These are phyloP conservation scores for Neoitamus cyanurus DNA, from an alignment of 2,888 invertebrate species.

Conservation along the genomic window DNA sequence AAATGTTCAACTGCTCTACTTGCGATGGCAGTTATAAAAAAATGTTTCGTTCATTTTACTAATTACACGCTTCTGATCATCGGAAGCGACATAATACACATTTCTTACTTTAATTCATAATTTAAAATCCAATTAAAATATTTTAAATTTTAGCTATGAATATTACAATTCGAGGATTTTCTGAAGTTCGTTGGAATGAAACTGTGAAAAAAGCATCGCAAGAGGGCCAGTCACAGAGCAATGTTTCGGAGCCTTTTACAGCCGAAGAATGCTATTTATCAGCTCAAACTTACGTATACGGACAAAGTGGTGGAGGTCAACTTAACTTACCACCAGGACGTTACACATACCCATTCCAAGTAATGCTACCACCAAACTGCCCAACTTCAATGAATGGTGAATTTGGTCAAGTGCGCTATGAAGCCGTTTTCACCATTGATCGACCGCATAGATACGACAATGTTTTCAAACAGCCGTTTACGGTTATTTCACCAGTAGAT, in stretches of 20 bases:
- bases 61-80: too few species aligned
- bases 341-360: conserved; percentile 81
- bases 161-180: conserved; percentile 62
- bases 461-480: conserved; percentile 81
- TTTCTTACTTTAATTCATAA: too few species aligned
- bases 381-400: conserved; percentile 84
- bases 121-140: too few species aligned
- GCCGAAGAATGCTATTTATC: conserved; percentile 61
- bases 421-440: conserved; percentile 80
- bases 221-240: conserved; percentile 60
- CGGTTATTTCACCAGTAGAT: conserved; percentile 81
- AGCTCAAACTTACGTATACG: conserved; percentile 62
- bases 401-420: conserved; percentile 81
- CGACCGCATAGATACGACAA: conserved; percentile 88
- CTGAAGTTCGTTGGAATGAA: conserved; percentile 65
- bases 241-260: conserved; percentile 60
- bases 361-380: conserved; percentile 69
- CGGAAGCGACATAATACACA: too few species aligned
- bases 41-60: too few species aligned
- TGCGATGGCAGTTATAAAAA: too few species aligned
- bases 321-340: conserved; percentile 77
- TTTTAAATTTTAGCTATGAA: conserved; percentile 59
- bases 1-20: too few species aligned
- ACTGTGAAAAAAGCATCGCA: conserved; percentile 59
- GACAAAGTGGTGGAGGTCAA: conserved; percentile 70